A percentile compares a stretch with the other conserved stretches of the same genome.
Conservation (phyloP, 1,140 invertebrate genomes). For the Dendroctonus ponderosae region DNA sequence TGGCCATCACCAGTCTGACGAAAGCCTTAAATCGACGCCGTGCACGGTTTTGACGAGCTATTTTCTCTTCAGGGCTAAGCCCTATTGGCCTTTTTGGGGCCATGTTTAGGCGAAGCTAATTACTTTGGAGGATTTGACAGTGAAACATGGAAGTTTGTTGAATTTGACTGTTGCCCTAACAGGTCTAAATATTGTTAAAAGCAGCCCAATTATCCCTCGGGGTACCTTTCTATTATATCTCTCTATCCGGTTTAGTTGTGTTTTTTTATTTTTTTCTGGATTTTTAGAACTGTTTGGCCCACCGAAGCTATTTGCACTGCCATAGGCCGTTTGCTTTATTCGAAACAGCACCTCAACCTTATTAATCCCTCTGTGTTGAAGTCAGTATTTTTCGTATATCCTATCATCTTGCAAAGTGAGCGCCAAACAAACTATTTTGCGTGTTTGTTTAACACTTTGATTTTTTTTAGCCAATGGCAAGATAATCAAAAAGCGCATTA, state of each 20-base stretch:
- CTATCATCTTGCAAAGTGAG: neutral
- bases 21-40: conserved; percentile 58
- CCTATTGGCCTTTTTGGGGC: conserved; percentile 5
- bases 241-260: neutral
- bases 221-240: no score
- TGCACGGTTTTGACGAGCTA: conserved; percentile 48
- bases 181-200: neutral
- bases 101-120: conserved; percentile 2
- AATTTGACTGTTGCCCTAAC: neutral
- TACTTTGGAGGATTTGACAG: neutral
- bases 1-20: conserved; percentile 56
- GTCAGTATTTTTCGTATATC: conserved; percentile 2
- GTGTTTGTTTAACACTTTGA: neutral
- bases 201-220: neutral
- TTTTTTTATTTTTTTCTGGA: neutral
- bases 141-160: neutral
- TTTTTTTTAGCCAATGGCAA: neutral
- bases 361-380: neutral
- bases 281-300: conserved; percentile 8
- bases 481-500: neutral
- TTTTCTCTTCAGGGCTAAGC: conserved; percentile 43
- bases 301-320: neutral
- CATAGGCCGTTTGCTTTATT: conserved; percentile 4
- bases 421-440: neutral
- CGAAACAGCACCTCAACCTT: neutral